Percentiles rank a stretch among this genome's conserved stretches.
Conservation (phyloP, 2,113 vertebrate species). For the Lycaon pictus region DNA sequence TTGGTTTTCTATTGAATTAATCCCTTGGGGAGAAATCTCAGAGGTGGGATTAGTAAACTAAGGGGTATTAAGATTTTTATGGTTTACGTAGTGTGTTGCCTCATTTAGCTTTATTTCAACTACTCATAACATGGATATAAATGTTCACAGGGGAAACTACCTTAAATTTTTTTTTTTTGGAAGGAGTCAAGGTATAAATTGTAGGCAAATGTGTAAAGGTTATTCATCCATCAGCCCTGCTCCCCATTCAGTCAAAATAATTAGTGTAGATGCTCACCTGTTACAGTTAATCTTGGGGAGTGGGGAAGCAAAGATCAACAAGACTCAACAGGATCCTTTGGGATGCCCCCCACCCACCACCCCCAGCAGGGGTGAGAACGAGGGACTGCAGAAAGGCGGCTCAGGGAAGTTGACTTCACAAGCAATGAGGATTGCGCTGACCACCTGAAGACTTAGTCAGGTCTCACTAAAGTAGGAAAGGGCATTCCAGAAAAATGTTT, state of each 20-base stretch:
- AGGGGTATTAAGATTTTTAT: conserved; percentile 63
- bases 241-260: neutral
- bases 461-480: neutral
- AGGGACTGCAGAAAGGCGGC: neutral
- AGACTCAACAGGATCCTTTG: neutral
- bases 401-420: neutral
- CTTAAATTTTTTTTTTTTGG: neutral
- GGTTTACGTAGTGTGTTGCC: conserved; percentile 54
- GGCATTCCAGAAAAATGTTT: neutral
- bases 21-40: conserved; percentile 65
- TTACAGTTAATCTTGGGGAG: rapidly evolving
- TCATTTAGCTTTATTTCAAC: conserved; percentile 77
- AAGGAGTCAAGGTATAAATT: conserved; percentile 25
- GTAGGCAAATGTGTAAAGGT: neutral
- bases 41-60: conserved; percentile 60
- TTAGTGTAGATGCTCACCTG: neutral
- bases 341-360: neutral
- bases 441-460: neutral
- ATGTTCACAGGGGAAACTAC: conserved; percentile 45
- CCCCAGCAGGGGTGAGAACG: neutral
- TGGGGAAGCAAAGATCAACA: neutral
- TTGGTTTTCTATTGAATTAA: conserved; percentile 67
- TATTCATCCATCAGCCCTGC: neutral
- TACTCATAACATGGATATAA: conserved; percentile 53
- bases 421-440: neutral